Conservation (phyloP, 1,140 invertebrate species). For the Drosophila kepulauana region DNA sequence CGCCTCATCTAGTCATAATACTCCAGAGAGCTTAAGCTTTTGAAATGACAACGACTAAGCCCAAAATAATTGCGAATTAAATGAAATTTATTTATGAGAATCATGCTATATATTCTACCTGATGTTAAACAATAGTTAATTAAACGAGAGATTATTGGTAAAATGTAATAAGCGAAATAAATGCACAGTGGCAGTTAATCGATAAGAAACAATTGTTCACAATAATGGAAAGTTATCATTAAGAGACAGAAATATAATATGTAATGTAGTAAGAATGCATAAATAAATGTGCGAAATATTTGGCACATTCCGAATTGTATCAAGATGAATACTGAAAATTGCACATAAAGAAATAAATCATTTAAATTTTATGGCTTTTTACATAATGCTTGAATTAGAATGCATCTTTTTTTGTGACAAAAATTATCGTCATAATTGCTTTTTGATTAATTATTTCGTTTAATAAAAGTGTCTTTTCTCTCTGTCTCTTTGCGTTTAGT, state of each 20-base stretch:
- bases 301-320: background rate
- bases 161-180: background rate
- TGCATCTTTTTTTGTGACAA: too few species aligned
- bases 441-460: too few species aligned
- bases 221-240: background rate
- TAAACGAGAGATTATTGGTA: background rate
- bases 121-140: background rate
- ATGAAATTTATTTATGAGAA: slow-evolving; percentile 24
- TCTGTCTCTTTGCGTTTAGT: background rate
- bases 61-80: slow-evolving; percentile 37
- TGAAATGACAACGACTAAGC: slow-evolving; percentile 24
- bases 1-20: slow-evolving; percentile 8
- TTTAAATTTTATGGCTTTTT: too few species aligned
- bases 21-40: slow-evolving; percentile 8
- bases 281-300: background rate
- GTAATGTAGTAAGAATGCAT: background rate
- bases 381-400: too few species aligned
- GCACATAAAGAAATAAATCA: too few species aligned
- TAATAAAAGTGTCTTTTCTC: background rate
- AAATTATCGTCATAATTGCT: too few species aligned
- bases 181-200: background rate
- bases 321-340: too few species aligned
- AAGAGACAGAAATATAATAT: background rate
- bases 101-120: background rate
- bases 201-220: background rate